Percentiles rank a stretch among this genome's conserved stretches.
Evolutionary conservation across 2,888 invertebrate species (phyloP).

Genomic region (Clitarchus hookeri): DNA sequence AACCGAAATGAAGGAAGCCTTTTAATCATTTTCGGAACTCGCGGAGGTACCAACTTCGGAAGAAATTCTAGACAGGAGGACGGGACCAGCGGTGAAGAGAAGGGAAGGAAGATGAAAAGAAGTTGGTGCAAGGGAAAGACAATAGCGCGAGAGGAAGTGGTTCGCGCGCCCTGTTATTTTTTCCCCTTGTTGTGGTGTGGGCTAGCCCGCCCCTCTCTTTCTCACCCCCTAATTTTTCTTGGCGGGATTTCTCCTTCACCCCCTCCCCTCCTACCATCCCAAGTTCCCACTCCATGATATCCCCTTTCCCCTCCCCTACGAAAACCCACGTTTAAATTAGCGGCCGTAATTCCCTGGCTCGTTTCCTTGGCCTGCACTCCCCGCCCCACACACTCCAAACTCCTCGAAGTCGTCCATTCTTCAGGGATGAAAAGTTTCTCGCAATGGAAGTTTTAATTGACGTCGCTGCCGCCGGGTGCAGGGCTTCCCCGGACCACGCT

Average conservation of each 20-base stretch:
- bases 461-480: background rate
- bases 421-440: background rate
- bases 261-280: background rate
- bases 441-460: conserved; percentile 6
- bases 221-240: background rate
- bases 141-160: background rate
- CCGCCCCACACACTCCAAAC: background rate
- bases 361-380: background rate
- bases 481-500: too few relatives aligned
- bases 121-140: background rate
- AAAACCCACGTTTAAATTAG: background rate
- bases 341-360: conserved; percentile 2
- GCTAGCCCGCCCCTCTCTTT: background rate
- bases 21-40: conserved; percentile 6
- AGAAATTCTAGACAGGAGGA: background rate
- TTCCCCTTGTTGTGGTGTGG: too few relatives aligned
- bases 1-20: background rate
- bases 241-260: background rate
- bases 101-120: too few relatives aligned
- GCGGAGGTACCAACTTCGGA: background rate
- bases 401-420: background rate
- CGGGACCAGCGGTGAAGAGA: too few relatives aligned
- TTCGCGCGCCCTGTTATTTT: background rate
- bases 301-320: too few relatives aligned
- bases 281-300: background rate